Percentiles rank a stretch among this genome's conserved stretches.
Evolutionary conservation across 2,888 invertebrate species (phyloP).

Genomic region (Melanchra persicariae): DNA sequence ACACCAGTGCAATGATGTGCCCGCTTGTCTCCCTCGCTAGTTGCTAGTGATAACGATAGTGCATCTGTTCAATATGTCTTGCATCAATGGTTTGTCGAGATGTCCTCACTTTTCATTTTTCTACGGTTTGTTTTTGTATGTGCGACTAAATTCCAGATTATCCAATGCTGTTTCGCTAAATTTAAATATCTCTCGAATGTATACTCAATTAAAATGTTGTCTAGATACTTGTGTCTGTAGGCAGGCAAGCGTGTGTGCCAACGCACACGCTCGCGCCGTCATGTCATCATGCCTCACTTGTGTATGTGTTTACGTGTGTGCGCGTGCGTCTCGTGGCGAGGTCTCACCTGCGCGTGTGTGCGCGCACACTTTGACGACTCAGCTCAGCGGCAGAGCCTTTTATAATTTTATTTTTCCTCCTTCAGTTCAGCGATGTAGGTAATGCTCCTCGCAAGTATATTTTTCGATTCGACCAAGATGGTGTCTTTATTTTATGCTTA

Average conservation of each 20-base stretch:
- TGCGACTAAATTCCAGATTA: slow-evolving; percentile 24
- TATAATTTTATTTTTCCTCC: slow-evolving; percentile 88
- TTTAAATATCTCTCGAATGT: slow-evolving; percentile 26
- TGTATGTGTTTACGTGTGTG: slow-evolving; percentile 81
- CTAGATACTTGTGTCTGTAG: slow-evolving; percentile 56
- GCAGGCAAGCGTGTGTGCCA: slow-evolving; percentile 67
- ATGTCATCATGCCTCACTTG: slow-evolving; percentile 65
- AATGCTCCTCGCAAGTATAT: slow-evolving; percentile 76
- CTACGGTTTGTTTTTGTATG: slow-evolving; percentile 32
- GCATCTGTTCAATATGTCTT: slow-evolving; percentile 44
- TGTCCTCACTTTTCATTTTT: slow-evolving; percentile 26
- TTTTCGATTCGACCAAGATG: slow-evolving; percentile 58
- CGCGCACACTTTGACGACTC: slow-evolving; percentile 79
- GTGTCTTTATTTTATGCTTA: slow-evolving; percentile 26
- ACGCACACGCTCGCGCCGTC: slow-evolving; percentile 63
- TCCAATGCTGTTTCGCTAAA: slow-evolving; percentile 12
- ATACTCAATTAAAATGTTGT: slow-evolving; percentile 39
- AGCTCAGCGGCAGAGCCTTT: slow-evolving; percentile 85
- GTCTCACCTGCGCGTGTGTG: slow-evolving; percentile 78
- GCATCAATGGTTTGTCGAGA: slow-evolving; percentile 49
- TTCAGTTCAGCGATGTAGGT: slow-evolving; percentile 79
- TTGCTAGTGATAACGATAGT: slow-evolving; percentile 67
- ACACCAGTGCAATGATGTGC: slow-evolving; percentile 87
- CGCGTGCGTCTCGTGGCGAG: slow-evolving; percentile 80
- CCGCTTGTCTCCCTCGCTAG: slow-evolving; percentile 77